Percentiles rank a stretch among this genome's conserved stretches.
These are phyloP conservation scores for Drosophila dunni DNA, from an alignment of 1,140 invertebrate genomes.

Conservation along the genomic window DNA sequence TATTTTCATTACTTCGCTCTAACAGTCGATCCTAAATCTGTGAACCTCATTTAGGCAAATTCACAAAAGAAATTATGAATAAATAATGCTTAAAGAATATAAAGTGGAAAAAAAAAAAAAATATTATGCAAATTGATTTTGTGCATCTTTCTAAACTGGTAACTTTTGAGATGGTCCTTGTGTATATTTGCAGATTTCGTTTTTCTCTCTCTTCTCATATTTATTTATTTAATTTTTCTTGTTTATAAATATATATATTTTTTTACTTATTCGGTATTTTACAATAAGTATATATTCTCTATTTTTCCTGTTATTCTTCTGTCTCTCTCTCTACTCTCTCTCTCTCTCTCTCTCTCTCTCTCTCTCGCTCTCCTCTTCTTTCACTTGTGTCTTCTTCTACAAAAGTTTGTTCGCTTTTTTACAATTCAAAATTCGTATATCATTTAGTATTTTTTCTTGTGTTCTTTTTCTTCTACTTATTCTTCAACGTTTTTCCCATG, in stretches of 20 bases:
- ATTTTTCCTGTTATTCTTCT: constrained; percentile 37
- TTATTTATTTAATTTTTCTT: constrained; percentile 20
- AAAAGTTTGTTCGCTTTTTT: constrained; percentile 41
- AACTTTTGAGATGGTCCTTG: constrained; percentile 99
- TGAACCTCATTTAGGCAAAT: constrained; percentile 13
- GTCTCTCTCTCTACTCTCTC: too few species aligned
- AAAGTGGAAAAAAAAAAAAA: constrained; percentile 13
- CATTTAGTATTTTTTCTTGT: constrained; percentile 23
- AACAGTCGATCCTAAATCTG: constrained; percentile 14
- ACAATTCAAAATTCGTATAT: constrained; percentile 29
- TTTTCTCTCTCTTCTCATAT: constrained; percentile 30
- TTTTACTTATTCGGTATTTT: constrained; percentile 15
- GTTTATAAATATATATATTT: background rate
- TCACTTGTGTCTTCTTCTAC: constrained; percentile 29
- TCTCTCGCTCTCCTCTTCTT: constrained; percentile 51
- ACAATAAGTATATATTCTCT: constrained; percentile 12
- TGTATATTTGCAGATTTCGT: constrained; percentile 80
- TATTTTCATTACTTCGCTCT: constrained; percentile 18
- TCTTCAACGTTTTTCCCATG: constrained; percentile 10
- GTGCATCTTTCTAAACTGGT: constrained; percentile 86
- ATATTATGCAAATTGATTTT: constrained; percentile 32
- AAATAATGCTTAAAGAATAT: constrained; percentile 1
- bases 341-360: constrained; percentile 30
- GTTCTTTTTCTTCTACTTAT: constrained; percentile 21
- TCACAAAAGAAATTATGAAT: constrained; percentile 3